phyloP scores from a whole-genome alignment of 2,113 vertebrate species.

The Anarrhichthys ocellatus region DNA sequence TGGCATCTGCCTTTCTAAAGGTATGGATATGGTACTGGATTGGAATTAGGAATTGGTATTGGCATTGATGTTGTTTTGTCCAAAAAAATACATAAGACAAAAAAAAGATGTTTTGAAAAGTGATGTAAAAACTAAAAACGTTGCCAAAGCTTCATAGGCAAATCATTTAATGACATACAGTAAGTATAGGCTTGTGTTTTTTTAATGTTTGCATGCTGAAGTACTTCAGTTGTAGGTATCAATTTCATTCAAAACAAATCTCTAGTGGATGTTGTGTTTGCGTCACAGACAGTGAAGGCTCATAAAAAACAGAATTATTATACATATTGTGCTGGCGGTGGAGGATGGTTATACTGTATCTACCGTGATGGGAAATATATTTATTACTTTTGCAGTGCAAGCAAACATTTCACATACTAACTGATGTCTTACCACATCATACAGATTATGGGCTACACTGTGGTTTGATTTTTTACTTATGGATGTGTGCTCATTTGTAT shows the following conservation, averaged over 20 bases:
- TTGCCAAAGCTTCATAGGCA: not conserved
- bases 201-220: not conserved
- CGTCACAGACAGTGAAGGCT: not conserved
- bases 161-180: not conserved
- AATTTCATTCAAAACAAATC: not conserved
- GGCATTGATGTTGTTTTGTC: not conserved
- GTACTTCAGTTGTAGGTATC: too few species aligned
- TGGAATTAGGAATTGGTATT: not conserved
- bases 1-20: too few species aligned
- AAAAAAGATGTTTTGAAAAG: not conserved
- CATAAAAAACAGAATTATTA: slow-evolving; percentile 19
- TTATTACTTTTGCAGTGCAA: not conserved
- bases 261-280: not conserved
- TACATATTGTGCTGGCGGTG: not conserved
- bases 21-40: not conserved
- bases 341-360: not conserved
- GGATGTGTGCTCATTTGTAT: slow-evolving; percentile 5
- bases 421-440: not conserved
- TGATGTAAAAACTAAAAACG: not conserved
- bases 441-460: not conserved
- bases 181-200: not conserved
- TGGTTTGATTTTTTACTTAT: not conserved
- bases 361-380: not conserved
- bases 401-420: slow-evolving; percentile 1
- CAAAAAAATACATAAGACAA: not conserved